Percentiles rank a stretch among this genome's conserved stretches.
Evolutionary conservation across 2,888 invertebrate genomes (phyloP).

Genomic region (Tachina grossa): DNA sequence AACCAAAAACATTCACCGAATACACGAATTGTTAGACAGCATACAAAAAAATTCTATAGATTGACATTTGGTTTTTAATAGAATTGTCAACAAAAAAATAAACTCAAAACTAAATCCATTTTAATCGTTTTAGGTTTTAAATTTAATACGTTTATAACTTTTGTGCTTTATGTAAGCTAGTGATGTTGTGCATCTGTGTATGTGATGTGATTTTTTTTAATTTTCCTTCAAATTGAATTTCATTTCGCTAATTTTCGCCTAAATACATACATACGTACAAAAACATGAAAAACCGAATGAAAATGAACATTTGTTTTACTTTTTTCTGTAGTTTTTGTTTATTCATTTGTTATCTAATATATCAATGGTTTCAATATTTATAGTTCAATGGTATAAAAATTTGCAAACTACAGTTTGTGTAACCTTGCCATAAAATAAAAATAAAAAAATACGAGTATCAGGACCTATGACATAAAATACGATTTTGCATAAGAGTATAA

Average conservation of each 20-base stretch:
- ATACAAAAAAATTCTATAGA: conserved; percentile 8
- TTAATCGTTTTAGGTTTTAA: conserved; percentile 46
- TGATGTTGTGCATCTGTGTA: background rate
- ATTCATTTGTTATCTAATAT: conserved; percentile 29
- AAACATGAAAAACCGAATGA: conserved; percentile 24
- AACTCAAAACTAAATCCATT: conserved; percentile 41
- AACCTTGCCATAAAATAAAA: background rate
- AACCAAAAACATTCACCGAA: background rate
- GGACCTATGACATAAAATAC: background rate
- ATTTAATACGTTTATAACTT: conserved; percentile 37
- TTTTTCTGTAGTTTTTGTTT: background rate
- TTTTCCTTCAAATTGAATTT: conserved; percentile 44
- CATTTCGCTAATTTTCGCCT: conserved; percentile 38
- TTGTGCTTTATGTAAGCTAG: background rate
- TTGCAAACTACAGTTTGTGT: background rate
- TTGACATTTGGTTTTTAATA: conserved; percentile 31
- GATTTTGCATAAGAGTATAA: background rate
- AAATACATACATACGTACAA: background rate
- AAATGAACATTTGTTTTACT: conserved; percentile 43
- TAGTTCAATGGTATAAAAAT: conserved; percentile 30
- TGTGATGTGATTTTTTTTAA: conserved; percentile 29
- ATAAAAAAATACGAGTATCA: background rate
- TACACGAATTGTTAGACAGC: background rate
- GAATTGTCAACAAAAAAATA: conserved; percentile 20
- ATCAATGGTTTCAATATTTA: conserved; percentile 37